Evolutionary conservation across 1,140 invertebrate genomes (phyloP), one percentile per base, ranked within the genome.

Genomic region (Cherax quadricarinatus): DNA sequence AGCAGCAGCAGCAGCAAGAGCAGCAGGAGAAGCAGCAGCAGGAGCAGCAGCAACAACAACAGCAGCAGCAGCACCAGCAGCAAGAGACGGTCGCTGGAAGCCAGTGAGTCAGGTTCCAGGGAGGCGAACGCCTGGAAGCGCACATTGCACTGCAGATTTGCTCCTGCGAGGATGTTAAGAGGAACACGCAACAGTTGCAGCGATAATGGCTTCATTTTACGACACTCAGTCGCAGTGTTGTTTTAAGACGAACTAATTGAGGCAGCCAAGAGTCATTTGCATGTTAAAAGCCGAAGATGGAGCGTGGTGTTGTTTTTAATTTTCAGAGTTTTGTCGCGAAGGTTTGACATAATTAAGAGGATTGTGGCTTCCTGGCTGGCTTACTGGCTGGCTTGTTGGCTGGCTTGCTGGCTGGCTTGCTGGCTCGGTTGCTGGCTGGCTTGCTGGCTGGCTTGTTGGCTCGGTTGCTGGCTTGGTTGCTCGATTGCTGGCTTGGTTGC

Each of bases 101-200:
- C 70, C 62, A 75, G 24, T 41, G 21, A 66, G 62, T 21, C 62
- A 66, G 62, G 14, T 1, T 6, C 14, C 14, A 16, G 30, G 62
- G 62, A 66, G 2, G 18, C 62, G 62, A 66, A 66, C 62, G 62
- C 21, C 5, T 66, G 10, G 75, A 70, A 75, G 75, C 70, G 85
- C 85, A 41, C 62, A 66, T 49, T 75, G 85, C 62, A 62, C n/a
- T 66, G 62, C 62, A 86, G 85, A 86, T 86, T 75, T 75, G 85
- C 66, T 9, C 9, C 66, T 24, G 85, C 48, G 66, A 86, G 62
- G 66, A 75, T 86, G 85, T 86, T 86, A 86, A 48, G 70, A 49
- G 85, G 70, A 86, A 86, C 75, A 86, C 85, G 85, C 85, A 86
- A 86, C 85, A 86, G 85, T 75, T 86, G 41, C 85, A 53, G 70